Base-by-base conservation (phyloP, 1,140 invertebrate genomes). In the Agrilus planipennis region DNA sequence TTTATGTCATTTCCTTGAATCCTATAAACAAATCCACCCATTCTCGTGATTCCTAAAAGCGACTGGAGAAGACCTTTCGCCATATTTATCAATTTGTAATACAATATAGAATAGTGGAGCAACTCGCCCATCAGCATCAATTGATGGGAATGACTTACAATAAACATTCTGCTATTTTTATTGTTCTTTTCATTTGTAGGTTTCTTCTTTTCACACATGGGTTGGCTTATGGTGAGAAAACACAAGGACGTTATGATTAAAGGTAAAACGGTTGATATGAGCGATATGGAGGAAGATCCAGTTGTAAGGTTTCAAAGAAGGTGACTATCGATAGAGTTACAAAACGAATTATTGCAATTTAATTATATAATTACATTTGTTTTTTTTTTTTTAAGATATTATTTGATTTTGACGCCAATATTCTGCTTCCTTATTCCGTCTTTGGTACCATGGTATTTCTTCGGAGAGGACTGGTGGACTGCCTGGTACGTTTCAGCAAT, bases 181-280 rank as follows among this genome's bases (percentile, higher is more conserved):
- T 25, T 25, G 7, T 25, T 25, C 6, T n/a, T n/a, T 25, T 7
- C 6, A 25, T 7, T 25, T 25, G 23, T n/a, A 31, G 78, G 78
- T n/a, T 90, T 93, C 60, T 92, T 93, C 69, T 95, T 93, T 61
- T 79, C 88, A 0, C 90, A 95, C 56, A 81, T 93, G 49, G 90
- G 90, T 2, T 95, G 90, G 90, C 64, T 95, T 29, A 68, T 94
- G 63, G 64, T 87, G 1, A 67, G 76, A 30, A 91, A 92, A 57
- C 89, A 92, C 55, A 82, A 80, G 9, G 83, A 90, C 41, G 85
- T 93, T 1, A 76, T 76, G 27, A 69, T 63, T 1, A 89, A 86
- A 58, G 89, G 89, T 4, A 77, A 76, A 41, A 64, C 64, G 1
- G 68, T 94, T 1, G 88, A 93, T 54, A 73, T 92, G 65, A 80